Evolutionary conservation across 2,888 invertebrate species (phyloP), one percentile per base, ranked within the genome.

Genomic region (Celastrina argiolus): DNA sequence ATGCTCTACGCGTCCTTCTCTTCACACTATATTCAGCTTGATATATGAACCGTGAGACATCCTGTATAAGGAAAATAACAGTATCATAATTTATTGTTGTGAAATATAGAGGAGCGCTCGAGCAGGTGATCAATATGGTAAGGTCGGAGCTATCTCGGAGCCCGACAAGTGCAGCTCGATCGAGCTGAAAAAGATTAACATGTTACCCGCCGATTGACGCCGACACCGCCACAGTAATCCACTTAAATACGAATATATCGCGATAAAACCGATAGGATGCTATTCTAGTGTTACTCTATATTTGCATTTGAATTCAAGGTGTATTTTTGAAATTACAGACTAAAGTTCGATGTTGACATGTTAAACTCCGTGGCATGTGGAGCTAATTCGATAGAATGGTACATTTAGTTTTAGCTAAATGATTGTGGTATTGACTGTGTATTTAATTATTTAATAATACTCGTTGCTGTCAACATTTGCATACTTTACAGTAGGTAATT

Each of bases 121-220:
- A 45, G 12, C 16, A 18, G 45, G 12, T 16, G 31, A 39, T 31
- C 58, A 31, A 28, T 61, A 61, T 4, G 36, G 22, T 65, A 68
- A 56, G 73, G 73, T 72, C 74, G 73, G 75, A 75, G 75, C 70
- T 82, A 80, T 81, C 81, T 79, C 76, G 75, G 73, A 74, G 74
- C 76, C 75, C 74, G 75, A 76, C 74, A 74, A 72, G 73, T 74
- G 69, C 72, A 75, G 76, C 78, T 81, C 79, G 76, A 80, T 81
- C 79, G 81, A 76, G 78, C 78, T 78, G 80, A 78, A 81, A 83
- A 83, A 83, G 80, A 84, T 84, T 82, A 82, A 81, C 81, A 81
- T 82, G 80, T 79, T 81, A 75, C 75, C 74, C 76, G 70, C 76
- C 80, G 76, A 81, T 80, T 81, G 77, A 77, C 75, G 76, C 71